A percentile compares a stretch with the other conserved stretches of the same genome.
Conservation (phyloP, 2,797 vertebrate genomes). For the Rhynchonycteris naso region DNA sequence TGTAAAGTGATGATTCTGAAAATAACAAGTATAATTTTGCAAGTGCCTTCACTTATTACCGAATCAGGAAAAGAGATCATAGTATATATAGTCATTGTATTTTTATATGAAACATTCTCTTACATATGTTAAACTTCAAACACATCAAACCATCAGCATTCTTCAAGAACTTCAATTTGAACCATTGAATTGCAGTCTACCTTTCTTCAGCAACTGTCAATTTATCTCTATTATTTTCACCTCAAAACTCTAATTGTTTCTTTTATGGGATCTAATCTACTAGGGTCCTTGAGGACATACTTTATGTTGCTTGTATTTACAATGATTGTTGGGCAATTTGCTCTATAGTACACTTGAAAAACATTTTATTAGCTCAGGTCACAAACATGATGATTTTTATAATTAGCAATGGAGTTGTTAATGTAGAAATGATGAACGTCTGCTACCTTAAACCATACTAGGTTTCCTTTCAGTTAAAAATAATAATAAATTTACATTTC, state of each 20-base stretch:
- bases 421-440: constrained; percentile 71
- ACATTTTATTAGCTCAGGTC: constrained; percentile 38
- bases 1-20: constrained; percentile 10
- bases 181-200: constrained; percentile 78
- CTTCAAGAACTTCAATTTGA: constrained; percentile 82
- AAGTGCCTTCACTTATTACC: neutral
- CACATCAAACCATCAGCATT: constrained; percentile 82
- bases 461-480: constrained; percentile 79
- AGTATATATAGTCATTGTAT: constrained; percentile 70
- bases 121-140: constrained; percentile 78
- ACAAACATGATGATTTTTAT: constrained; percentile 78
- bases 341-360: constrained; percentile 70
- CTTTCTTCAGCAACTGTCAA: constrained; percentile 82
- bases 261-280: constrained; percentile 83
- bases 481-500: constrained; percentile 77
- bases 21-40: neutral
- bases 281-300: constrained; percentile 82
- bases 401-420: constrained; percentile 82
- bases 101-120: constrained; percentile 81
- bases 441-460: constrained; percentile 78
- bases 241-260: constrained; percentile 84
- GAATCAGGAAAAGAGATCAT: constrained; percentile 40
- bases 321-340: constrained; percentile 85
- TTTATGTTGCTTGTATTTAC: constrained; percentile 81
- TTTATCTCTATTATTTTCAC: constrained; percentile 82